These are phyloP conservation scores for Eilema sororculum DNA, from an alignment of 2,888 invertebrate species.

Conservation along the genomic window DNA sequence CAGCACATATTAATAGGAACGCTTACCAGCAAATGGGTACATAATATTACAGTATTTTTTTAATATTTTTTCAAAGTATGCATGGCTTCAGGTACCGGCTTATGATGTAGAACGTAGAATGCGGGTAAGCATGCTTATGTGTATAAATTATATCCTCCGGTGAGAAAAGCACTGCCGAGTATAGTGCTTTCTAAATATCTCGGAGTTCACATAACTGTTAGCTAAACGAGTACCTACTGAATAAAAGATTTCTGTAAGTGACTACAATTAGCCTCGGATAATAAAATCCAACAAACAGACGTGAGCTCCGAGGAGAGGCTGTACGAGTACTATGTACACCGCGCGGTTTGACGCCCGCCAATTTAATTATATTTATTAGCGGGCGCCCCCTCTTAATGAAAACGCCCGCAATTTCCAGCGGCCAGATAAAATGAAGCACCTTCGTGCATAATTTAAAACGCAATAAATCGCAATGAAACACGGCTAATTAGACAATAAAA, in stretches of 20 bases:
- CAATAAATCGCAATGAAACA: constrained; percentile 73
- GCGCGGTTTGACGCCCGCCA: constrained; percentile 44
- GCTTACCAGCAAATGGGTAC: background rate
- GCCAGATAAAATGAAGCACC: constrained; percentile 59
- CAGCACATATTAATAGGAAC: background rate
- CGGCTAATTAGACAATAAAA: constrained; percentile 73
- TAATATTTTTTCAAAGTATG: too few species aligned
- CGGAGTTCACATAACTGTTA: too few species aligned
- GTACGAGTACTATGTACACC: constrained; percentile 12
- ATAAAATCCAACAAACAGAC: constrained; percentile 16
- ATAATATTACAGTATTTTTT: too few species aligned
- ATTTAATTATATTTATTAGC: constrained; percentile 77
- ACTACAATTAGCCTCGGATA: background rate
- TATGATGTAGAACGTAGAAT: too few species aligned
- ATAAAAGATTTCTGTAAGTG: constrained; percentile 3
- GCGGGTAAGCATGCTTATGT: too few species aligned
- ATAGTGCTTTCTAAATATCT: too few species aligned
- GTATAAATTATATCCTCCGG: too few species aligned
- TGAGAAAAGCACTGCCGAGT: too few species aligned
- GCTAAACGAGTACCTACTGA: background rate
- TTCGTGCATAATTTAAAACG: constrained; percentile 74
- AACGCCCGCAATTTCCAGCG: constrained; percentile 66
- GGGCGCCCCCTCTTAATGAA: constrained; percentile 65
- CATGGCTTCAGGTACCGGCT: too few species aligned
- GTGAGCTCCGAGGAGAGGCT: constrained; percentile 9